Percentiles rank a stretch among this genome's conserved stretches.
Conservation (phyloP, 2,797 vertebrate genomes). For the Etheostoma perlongum region DNA sequence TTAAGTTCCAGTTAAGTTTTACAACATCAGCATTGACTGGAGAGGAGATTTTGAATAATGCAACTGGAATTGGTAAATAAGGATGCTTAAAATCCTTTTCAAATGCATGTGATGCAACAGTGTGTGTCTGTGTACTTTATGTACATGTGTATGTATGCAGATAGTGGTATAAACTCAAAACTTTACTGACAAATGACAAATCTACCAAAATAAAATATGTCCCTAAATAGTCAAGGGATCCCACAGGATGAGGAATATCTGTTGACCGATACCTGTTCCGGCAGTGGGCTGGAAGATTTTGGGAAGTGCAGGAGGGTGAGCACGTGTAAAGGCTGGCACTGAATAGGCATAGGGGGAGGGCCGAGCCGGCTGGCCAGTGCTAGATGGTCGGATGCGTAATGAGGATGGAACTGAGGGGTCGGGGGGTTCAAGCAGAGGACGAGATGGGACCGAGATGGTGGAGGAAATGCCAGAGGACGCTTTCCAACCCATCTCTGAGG, state of each 20-base stretch:
- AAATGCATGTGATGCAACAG: too few species aligned
- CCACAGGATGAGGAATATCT: conserved; percentile 18
- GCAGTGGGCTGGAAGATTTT: conserved; percentile 84
- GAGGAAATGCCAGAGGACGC: conserved; percentile 61
- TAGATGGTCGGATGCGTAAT: conserved; percentile 17
- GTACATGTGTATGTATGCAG: too few species aligned
- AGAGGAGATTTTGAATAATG: not conserved
- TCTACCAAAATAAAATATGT: not conserved
- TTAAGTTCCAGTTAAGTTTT: not conserved
- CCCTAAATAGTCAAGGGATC: not conserved
- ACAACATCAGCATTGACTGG: not conserved
- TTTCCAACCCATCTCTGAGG: conserved; percentile 69
- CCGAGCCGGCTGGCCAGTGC: conserved; percentile 47
- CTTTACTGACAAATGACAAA: not conserved
- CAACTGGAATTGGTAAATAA: not conserved
- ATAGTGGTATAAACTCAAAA: not conserved
- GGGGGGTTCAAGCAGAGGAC: conserved; percentile 52
- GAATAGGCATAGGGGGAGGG: conserved; percentile 75
- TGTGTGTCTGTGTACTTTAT: too few species aligned
- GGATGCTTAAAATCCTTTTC: not conserved
- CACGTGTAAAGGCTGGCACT: conserved; percentile 76
- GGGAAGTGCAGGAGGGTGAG: conserved; percentile 85
- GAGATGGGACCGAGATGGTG: conserved; percentile 60
- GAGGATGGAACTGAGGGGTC: conserved; percentile 47
- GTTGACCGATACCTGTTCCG: conserved; percentile 79